Evolutionary conservation across 1,140 invertebrate genomes (phyloP).

Genomic region (Diachasmimorpha longicaudata): DNA sequence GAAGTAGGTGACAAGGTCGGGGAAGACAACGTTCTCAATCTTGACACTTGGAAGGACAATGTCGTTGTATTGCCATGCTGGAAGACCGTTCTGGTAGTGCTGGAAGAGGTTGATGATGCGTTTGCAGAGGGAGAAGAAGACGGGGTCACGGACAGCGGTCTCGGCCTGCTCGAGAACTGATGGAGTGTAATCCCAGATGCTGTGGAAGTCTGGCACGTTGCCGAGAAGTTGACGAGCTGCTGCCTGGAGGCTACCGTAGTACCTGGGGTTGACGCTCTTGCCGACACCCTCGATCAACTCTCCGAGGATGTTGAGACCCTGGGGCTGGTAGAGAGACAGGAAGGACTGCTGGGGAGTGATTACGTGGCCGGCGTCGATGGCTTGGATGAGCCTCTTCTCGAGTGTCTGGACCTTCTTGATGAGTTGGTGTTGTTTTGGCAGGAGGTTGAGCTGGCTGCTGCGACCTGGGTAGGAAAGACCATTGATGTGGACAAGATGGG

Average conservation of each 20-base stretch:
- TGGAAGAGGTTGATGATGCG: conserved; percentile 61
- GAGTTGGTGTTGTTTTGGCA: conserved; percentile 58
- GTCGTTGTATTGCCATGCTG: conserved; percentile 69
- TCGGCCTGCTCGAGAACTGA: conserved; percentile 59
- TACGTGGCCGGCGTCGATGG: conserved; percentile 70
- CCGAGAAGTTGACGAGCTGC: conserved; percentile 69
- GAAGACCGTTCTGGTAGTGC: conserved; percentile 65
- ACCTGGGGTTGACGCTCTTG: conserved; percentile 60
- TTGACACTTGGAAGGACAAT: conserved; percentile 69
- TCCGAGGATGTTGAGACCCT: conserved; percentile 62
- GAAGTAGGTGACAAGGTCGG: conserved; percentile 69
- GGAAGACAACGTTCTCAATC: conserved; percentile 69
- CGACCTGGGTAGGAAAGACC: conserved; percentile 70
- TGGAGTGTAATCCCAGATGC: conserved; percentile 56
- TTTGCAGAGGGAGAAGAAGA: conserved; percentile 62
- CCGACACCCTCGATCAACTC: conserved; percentile 60
- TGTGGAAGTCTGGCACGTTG: conserved; percentile 41
- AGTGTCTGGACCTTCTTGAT: conserved; percentile 61
- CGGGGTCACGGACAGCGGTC: conserved; percentile 62
- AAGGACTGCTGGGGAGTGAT: conserved; percentile 57
- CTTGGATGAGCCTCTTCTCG: conserved; percentile 68
- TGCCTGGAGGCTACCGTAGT: conserved; percentile 65
- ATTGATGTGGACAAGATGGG: conserved; percentile 68
- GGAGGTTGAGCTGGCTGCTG: conserved; percentile 63
- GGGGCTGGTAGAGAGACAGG: conserved; percentile 54